Conservation (phyloP, 2,888 invertebrate genomes). For the Leuctra nigra region DNA sequence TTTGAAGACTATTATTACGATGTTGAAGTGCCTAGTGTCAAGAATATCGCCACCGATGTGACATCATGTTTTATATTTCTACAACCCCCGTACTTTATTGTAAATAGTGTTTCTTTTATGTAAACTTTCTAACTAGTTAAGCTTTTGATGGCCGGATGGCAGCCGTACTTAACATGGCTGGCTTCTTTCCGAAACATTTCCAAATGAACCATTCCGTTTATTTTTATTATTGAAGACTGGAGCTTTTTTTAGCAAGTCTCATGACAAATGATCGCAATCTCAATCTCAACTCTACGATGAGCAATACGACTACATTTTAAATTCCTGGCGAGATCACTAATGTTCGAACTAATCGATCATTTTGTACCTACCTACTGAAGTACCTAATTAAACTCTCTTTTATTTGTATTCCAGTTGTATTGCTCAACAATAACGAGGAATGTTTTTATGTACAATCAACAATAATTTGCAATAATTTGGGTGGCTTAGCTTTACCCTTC, state of each 20-base stretch:
- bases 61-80: neutral
- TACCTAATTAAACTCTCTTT: too few relatives aligned
- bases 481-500: too few relatives aligned
- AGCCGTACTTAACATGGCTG: conserved; percentile 12
- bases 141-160: conserved; percentile 4
- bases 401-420: too few relatives aligned
- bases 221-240: neutral
- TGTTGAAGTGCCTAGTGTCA: neutral
- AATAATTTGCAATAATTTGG: too few relatives aligned
- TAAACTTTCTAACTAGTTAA: neutral
- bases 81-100: neutral
- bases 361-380: too few relatives aligned
- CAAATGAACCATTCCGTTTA: neutral
- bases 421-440: too few relatives aligned
- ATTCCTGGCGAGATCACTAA: too few relatives aligned
- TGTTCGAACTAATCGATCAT: too few relatives aligned
- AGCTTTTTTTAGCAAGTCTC: conserved; percentile 9
- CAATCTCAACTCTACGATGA: too few relatives aligned
- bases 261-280: conserved; percentile 2
- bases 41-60: neutral
- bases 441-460: too few relatives aligned
- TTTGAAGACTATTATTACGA: too few relatives aligned
- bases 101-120: conserved; percentile 5
- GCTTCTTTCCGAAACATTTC: neutral
- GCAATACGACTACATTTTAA: neutral